Base-by-base conservation (phyloP, 2,888 invertebrate genomes). In the Drosophila subquinaria region DNA sequence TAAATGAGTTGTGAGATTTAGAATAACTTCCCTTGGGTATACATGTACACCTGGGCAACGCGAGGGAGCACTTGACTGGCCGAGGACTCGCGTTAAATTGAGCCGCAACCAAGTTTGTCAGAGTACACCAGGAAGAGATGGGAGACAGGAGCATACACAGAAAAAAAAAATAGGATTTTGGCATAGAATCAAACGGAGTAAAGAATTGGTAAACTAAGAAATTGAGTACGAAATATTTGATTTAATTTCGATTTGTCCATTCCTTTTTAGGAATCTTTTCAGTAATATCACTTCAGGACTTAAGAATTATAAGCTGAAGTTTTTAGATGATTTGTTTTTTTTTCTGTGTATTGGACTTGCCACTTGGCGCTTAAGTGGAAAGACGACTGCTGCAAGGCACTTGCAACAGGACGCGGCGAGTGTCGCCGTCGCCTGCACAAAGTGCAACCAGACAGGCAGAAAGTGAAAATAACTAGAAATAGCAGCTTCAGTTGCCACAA, bases 81-180 rank as follows among this genome's bases (percentile, higher is more conserved):
- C 30, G 17, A 33, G 60, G 63, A 65, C 35, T 60, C 33, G 69
- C 53, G 56, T 64, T 76, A 82, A 81, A 71, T 85, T 79, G 82
- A 79, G 79, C 71, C 63, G 68, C 63, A 60, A 42, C 59, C 73
- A 53, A 57, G 72, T 59, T 61, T 51, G 69, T 8, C 4, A 45
- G 33, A 30, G 48, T 20, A 51, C 17, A 60, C 20, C 36, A 48
- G 11, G 15, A 11, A 20, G 13, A 59, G 47, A 4, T 13, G 15
- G 4, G 6, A 48, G 47, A 51, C 35, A 50, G 27, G 51, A 55
- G 38, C 27, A 40, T 48, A 48, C 38, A 33, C 33, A 33, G 3
- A 10, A 33, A 33, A 33, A 33, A 33, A 30, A 2, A 2, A n/a
- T 5, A 8, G 8, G 6, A 30, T 30, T 30, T 1, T 8, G 30